phyloP scores from a whole-genome alignment of 2,797 vertebrate genomes.

The Myoxocephalus aenaeus region DNA sequence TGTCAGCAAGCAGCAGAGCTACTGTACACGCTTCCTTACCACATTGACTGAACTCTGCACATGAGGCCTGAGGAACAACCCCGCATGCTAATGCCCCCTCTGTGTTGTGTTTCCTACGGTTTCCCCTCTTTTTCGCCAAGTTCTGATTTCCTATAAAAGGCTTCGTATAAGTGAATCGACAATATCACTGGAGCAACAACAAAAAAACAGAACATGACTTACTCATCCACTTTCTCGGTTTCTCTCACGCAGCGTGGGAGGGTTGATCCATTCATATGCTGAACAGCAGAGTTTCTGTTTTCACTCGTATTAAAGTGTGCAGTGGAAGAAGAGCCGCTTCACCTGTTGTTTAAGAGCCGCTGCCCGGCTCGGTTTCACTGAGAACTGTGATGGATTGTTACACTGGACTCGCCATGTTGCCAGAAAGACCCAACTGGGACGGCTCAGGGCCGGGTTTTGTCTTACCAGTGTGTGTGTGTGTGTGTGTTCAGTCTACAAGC shows the following conservation, averaged over 20 bases:
- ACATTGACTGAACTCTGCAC: constrained; percentile 51
- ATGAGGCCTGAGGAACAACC: constrained; percentile 56
- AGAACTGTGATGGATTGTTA: constrained; percentile 71
- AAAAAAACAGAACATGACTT: constrained; percentile 43
- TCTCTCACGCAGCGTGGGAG: constrained; percentile 57
- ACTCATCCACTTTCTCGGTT: constrained; percentile 50
- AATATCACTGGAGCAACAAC: constrained; percentile 70
- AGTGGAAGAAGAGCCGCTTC: constrained; percentile 71
- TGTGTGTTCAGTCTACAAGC: neutral
- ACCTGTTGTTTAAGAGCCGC: constrained; percentile 70
- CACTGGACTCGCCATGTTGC: constrained; percentile 56
- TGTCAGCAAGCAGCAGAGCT: neutral
- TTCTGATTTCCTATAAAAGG: constrained; percentile 87
- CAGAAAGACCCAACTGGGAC: constrained; percentile 68
- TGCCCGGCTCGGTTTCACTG: constrained; percentile 63
- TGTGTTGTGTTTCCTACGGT: constrained; percentile 80
- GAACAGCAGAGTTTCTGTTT: constrained; percentile 77
- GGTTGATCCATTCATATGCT: constrained; percentile 47
- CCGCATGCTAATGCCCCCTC: constrained; percentile 74
- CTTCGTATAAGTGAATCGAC: constrained; percentile 71
- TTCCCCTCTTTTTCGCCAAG: constrained; percentile 69
- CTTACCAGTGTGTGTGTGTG: constrained; percentile 43
- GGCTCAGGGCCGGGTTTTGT: constrained; percentile 48
- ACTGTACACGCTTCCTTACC: constrained; percentile 18
- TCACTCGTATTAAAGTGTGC: constrained; percentile 75